Percentiles rank a stretch among this genome's conserved stretches.
Evolutionary conservation across 2,113 vertebrate genomes (phyloP).

Genomic region (Solea senegalensis): DNA sequence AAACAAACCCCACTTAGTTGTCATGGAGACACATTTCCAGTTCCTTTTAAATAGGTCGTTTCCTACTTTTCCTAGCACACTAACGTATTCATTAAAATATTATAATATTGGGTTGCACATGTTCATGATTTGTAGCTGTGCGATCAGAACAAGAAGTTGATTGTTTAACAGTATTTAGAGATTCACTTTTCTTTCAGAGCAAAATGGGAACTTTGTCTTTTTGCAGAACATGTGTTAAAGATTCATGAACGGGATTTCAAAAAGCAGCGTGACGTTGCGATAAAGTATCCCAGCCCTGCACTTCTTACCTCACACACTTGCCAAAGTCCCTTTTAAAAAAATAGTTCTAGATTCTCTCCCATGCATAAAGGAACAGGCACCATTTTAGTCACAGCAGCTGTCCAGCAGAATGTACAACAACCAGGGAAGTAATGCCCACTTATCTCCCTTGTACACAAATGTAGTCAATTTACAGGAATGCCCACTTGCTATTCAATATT

Average conservation of each 20-base stretch:
- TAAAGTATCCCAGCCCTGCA: conserved; percentile 32
- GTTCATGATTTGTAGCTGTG: neutral
- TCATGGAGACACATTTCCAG: neutral
- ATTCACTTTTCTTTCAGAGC: conserved; percentile 35
- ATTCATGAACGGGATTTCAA: conserved; percentile 61
- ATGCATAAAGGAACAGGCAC: conserved; percentile 47
- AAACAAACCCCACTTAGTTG: neutral
- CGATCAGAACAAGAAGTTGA: conserved; percentile 12
- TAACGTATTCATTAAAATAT: neutral
- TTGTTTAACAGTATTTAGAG: conserved; percentile 38
- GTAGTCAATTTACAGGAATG: conserved; percentile 62
- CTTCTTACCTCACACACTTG: conserved; percentile 42
- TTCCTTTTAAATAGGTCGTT: neutral
- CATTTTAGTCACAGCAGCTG: conserved; percentile 48
- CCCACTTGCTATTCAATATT: conserved; percentile 69
- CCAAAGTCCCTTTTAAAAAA: conserved; percentile 25
- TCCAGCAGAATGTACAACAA: conserved; percentile 51
- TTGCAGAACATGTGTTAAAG: conserved; percentile 53
- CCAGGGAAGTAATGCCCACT: conserved; percentile 57
- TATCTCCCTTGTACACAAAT: conserved; percentile 70
- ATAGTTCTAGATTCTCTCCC: conserved; percentile 33
- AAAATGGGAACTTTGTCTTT: conserved; percentile 75
- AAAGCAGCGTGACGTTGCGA: conserved; percentile 31
- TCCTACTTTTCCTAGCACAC: neutral
- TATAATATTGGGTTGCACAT: neutral